phyloP scores from a whole-genome alignment of 2,888 invertebrate species.

The Incurvaria masculella region DNA sequence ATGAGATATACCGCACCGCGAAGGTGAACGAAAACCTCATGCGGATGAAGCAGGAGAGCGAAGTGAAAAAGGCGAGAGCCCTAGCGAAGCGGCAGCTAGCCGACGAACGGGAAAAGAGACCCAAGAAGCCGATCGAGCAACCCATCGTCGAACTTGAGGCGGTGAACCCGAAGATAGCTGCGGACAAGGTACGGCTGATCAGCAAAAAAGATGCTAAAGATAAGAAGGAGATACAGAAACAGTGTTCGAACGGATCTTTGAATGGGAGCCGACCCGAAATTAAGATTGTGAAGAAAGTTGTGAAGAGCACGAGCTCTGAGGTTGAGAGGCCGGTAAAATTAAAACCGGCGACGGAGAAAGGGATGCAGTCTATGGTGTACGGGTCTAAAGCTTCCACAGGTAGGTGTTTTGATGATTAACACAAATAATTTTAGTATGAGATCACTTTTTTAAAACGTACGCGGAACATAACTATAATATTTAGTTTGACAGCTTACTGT shows the following conservation, averaged over 20 bases:
- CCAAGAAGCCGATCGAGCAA: slow-evolving; percentile 36
- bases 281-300: slow-evolving; percentile 35
- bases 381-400: slow-evolving; percentile 28
- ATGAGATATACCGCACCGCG: slow-evolving; percentile 42
- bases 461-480: no score
- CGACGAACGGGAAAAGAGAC: slow-evolving; percentile 30
- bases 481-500: no score
- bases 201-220: slow-evolving; percentile 44
- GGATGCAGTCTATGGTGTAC: slow-evolving; percentile 23
- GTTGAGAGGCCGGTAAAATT: slow-evolving; percentile 27
- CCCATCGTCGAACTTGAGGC: slow-evolving; percentile 13
- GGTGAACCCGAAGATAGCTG: slow-evolving; percentile 36
- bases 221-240: slow-evolving; percentile 39
- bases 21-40: slow-evolving; percentile 52
- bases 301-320: slow-evolving; percentile 30
- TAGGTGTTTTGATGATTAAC: no score
- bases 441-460: no score
- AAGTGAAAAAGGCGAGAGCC: slow-evolving; percentile 34
- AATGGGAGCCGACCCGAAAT: slow-evolving; percentile 35
- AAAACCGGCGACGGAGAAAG: slow-evolving; percentile 33
- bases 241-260: slow-evolving; percentile 26
- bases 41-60: slow-evolving; percentile 42
- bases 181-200: slow-evolving; percentile 41
- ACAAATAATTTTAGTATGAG: no score
- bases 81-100: slow-evolving; percentile 27